phyloP scores from a whole-genome alignment of 2,888 invertebrate genomes.

The Branchellion lobata region DNA sequence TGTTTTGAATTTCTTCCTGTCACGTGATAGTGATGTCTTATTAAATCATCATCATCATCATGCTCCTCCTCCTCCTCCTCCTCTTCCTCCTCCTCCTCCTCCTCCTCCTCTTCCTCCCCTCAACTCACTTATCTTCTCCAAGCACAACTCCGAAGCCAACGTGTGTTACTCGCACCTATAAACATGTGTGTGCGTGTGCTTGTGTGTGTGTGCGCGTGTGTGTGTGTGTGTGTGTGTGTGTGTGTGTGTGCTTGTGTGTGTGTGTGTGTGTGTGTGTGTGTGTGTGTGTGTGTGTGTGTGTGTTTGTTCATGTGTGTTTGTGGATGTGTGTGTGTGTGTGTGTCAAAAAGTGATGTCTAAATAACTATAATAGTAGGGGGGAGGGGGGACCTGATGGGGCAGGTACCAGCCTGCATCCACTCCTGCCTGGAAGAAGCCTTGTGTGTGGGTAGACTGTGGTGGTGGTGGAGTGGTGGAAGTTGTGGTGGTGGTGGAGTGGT shows the following conservation, averaged over 20 bases:
- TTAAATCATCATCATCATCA: slow-evolving; percentile 8
- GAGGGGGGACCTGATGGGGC: slow-evolving; percentile 59
- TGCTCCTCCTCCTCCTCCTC: neutral
- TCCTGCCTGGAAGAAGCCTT: slow-evolving; percentile 73
- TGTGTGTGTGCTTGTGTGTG: too few relatives aligned
- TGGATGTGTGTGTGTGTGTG: too few relatives aligned
- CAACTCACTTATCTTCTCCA: slow-evolving; percentile 78
- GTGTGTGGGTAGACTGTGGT: slow-evolving; percentile 70
- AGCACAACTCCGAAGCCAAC: slow-evolving; percentile 94
- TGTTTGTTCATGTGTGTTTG: too few relatives aligned
- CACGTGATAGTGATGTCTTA: neutral
- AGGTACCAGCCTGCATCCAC: slow-evolving; percentile 74
- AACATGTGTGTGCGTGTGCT: too few relatives aligned
- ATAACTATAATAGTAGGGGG: neutral
- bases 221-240: too few relatives aligned
- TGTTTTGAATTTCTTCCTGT: slow-evolving; percentile 90
- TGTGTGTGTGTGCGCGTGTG: too few relatives aligned
- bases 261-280: too few relatives aligned
- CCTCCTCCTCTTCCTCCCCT: neutral
- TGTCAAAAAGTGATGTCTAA: too few relatives aligned
- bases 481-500: neutral
- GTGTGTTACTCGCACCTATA: slow-evolving; percentile 74
- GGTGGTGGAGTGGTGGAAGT: neutral
- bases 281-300: too few relatives aligned
- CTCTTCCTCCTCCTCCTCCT: neutral